These are phyloP conservation scores for Meta bourneti DNA, from an alignment of 2,888 invertebrate genomes.

Conservation along the genomic window DNA sequence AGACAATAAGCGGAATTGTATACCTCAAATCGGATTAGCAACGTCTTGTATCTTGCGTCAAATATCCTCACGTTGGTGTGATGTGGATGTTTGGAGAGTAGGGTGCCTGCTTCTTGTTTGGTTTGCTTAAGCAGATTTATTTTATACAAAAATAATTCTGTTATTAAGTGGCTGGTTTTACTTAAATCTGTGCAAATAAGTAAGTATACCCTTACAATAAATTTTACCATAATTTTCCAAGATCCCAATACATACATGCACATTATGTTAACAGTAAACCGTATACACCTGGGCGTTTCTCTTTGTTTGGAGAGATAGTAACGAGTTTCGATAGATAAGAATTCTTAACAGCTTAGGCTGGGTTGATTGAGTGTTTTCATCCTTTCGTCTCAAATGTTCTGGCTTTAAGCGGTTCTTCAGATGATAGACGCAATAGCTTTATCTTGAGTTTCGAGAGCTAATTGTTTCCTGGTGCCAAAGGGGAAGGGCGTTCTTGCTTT, in stretches of 20 bases:
- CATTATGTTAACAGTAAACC: background rate
- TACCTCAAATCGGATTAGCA: no score
- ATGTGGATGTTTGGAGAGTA: no score
- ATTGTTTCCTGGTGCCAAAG: slow-evolving; percentile 23
- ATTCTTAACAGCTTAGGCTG: background rate
- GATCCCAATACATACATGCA: no score
- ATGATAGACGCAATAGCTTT: slow-evolving; percentile 22
- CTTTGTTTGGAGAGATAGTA: background rate
- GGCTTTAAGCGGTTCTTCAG: slow-evolving; percentile 16
- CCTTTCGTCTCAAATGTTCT: background rate
- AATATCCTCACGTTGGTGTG: no score
- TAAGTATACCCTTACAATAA: no score
- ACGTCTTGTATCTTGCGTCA: no score
- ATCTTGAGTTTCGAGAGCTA: slow-evolving; percentile 5
- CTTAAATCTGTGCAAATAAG: background rate
- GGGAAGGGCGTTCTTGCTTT: slow-evolving; percentile 35
- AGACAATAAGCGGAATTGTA: no score
- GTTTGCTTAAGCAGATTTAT: no score
- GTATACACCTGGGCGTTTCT: background rate
- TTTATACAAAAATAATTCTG: no score
- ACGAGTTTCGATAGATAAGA: background rate
- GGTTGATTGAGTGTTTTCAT: slow-evolving; percentile 11
- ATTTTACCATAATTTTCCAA: no score
- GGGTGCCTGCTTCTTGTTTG: no score
- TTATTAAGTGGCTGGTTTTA: no score